These are phyloP conservation scores for Thereva nobilitata DNA, from an alignment of 2,888 invertebrate genomes.

Conservation along the genomic window DNA sequence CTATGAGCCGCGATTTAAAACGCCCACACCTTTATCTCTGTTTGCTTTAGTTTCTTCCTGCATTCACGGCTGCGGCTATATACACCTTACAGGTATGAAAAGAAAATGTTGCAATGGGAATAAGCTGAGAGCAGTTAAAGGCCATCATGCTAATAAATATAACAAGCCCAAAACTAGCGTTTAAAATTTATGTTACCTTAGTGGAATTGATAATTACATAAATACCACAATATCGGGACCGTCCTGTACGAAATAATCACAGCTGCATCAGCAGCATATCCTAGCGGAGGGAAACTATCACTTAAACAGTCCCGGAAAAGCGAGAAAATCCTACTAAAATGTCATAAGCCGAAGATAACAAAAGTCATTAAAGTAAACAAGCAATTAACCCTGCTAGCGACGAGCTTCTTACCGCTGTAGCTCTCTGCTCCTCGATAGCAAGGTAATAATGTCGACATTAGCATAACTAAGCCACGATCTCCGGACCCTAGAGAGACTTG, in stretches of 20 bases:
- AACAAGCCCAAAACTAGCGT: slow-evolving; percentile 29
- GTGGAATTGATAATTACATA: slow-evolving; percentile 11
- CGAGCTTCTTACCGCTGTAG: slow-evolving; percentile 7
- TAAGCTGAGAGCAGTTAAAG: slow-evolving; percentile 17
- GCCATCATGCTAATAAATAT: slow-evolving; percentile 26
- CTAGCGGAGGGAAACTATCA: not conserved
- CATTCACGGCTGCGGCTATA: too few species aligned
- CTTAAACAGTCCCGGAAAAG: slow-evolving; percentile 11
- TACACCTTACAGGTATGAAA: not conserved
- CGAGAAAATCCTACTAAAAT: slow-evolving; percentile 16
- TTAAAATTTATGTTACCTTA: slow-evolving; percentile 24
- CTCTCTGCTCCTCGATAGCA: too few species aligned
- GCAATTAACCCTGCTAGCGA: slow-evolving; percentile 19
- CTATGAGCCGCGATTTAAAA: slow-evolving; percentile 1
- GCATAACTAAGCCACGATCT: too few species aligned
- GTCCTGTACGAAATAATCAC: slow-evolving; percentile 2
- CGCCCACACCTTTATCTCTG: slow-evolving; percentile 5
- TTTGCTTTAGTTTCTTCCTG: not conserved
- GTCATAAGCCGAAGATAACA: slow-evolving; percentile 15
- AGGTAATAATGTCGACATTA: too few species aligned
- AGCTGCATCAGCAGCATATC: not conserved
- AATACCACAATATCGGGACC: not conserved
- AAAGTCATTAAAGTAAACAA: slow-evolving; percentile 31
- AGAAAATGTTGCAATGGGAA: slow-evolving; percentile 13
- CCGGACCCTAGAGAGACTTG: too few species aligned